Percentiles rank a stretch among this genome's conserved stretches.
Conservation (phyloP, 2,888 invertebrate species). For the Luffia ferchaultella region DNA sequence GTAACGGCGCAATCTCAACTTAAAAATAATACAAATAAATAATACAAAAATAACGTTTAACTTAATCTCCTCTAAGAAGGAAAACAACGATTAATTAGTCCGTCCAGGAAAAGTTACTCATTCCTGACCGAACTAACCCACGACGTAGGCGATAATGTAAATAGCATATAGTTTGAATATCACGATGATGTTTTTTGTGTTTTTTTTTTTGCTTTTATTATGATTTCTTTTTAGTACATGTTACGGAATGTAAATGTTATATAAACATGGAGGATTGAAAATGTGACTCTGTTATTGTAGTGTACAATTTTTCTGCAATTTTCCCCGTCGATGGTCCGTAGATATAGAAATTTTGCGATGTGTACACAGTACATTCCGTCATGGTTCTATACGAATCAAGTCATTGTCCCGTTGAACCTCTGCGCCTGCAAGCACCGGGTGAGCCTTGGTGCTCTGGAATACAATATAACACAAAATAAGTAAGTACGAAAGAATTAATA, state of each 20-base stretch:
- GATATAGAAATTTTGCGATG: constrained; percentile 17
- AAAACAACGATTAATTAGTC: constrained; percentile 36
- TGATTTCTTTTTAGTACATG: neutral
- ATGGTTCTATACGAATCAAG: constrained; percentile 41
- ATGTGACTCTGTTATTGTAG: neutral
- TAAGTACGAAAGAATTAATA: constrained; percentile 8
- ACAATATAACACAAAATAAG: constrained; percentile 24
- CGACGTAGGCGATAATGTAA: neutral
- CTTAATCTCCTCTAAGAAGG: constrained; percentile 36
- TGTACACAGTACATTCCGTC: too few species aligned
- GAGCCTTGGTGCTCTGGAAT: constrained; percentile 49
- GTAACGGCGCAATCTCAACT: constrained; percentile 36
- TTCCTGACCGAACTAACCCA: neutral
- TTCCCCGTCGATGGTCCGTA: constrained; percentile 32
- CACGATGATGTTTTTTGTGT: neutral
- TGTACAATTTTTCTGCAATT: constrained; percentile 23
- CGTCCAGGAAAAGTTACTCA: constrained; percentile 31
- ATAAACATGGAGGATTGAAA: too few species aligned
- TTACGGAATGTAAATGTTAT: neutral
- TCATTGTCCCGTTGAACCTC: constrained; percentile 45
- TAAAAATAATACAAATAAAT: constrained; percentile 66
- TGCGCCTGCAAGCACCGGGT: constrained; percentile 52
- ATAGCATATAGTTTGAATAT: too few species aligned
- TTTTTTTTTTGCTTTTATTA: neutral
- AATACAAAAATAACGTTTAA: constrained; percentile 59